Conservation (phyloP, 2,113 vertebrate genomes). For the Circaetus gallicus region DNA sequence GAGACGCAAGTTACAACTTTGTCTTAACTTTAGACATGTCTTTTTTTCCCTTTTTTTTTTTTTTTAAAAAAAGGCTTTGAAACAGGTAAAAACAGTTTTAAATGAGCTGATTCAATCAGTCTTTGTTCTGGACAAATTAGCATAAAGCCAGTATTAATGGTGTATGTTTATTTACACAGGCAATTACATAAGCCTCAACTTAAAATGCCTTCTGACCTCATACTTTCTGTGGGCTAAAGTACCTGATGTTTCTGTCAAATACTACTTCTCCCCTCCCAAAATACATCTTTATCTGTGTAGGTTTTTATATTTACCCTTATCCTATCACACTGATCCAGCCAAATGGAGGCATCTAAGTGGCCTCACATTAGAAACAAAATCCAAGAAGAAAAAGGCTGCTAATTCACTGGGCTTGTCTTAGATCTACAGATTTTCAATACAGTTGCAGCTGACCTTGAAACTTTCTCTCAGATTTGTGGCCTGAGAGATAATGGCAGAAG, state of each 20-base stretch:
- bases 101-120: neutral
- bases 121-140: neutral
- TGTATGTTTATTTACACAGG: neutral
- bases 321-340: neutral
- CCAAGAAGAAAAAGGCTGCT: neutral
- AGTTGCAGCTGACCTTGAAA: constrained; percentile 58
- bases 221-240: neutral
- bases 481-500: constrained; percentile 49
- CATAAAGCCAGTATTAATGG: neutral
- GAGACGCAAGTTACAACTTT: neutral
- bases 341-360: rapidly evolving
- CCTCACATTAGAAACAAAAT: neutral
- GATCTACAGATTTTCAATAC: constrained; percentile 6
- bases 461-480: constrained; percentile 53
- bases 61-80: neutral
- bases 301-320: neutral
- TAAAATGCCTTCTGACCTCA: neutral
- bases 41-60: rapidly evolving
- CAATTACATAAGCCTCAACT: neutral
- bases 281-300: neutral
- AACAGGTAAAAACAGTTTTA: neutral
- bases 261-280: neutral
- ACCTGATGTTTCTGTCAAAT: neutral
- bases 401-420: constrained; percentile 25
- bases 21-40: rapidly evolving